Evolutionary conservation across 2,113 vertebrate species (phyloP).

Genomic region (Bostrychus sinensis): DNA sequence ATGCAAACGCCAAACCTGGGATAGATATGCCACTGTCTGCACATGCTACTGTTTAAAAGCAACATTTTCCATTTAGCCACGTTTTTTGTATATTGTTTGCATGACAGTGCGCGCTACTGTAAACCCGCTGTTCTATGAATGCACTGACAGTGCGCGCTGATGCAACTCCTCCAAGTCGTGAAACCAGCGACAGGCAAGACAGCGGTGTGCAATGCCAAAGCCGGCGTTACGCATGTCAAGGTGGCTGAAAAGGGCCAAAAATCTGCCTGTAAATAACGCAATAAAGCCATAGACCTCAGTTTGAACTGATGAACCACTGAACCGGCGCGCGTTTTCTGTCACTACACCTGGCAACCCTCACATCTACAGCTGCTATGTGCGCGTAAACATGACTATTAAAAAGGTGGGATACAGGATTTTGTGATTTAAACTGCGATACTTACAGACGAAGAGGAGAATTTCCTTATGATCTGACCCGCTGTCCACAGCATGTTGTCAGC

Average conservation of each 20-base stretch:
- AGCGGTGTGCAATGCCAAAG: too few species aligned
- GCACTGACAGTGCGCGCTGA: slow-evolving; percentile 62
- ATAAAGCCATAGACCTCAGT: too few species aligned
- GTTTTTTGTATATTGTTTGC: too few species aligned
- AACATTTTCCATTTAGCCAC: neutral
- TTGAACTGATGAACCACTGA: too few species aligned
- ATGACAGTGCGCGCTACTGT: slow-evolving; percentile 65
- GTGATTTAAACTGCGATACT: slow-evolving; percentile 70
- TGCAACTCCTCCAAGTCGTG: slow-evolving; percentile 63
- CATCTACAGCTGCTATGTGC: too few species aligned
- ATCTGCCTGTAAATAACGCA: too few species aligned
- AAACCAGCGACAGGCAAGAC: slow-evolving; percentile 5
- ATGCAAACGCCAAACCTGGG: too few species aligned
- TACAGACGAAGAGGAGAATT: slow-evolving; percentile 88
- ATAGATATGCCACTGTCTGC: too few species aligned
- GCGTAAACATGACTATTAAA: neutral
- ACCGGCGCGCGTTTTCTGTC: neutral
- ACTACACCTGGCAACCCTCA: neutral
- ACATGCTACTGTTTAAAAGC: neutral
- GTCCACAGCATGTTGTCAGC: slow-evolving; percentile 84
- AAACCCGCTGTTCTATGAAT: too few species aligned
- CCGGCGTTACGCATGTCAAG: too few species aligned
- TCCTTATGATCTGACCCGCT: slow-evolving; percentile 80
- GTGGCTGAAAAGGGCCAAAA: too few species aligned
- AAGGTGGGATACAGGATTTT: neutral